A percentile compares a stretch with the other conserved stretches of the same genome.
phyloP scores from a whole-genome alignment of 2,113 vertebrate species.

The Mesocricetus auratus region DNA sequence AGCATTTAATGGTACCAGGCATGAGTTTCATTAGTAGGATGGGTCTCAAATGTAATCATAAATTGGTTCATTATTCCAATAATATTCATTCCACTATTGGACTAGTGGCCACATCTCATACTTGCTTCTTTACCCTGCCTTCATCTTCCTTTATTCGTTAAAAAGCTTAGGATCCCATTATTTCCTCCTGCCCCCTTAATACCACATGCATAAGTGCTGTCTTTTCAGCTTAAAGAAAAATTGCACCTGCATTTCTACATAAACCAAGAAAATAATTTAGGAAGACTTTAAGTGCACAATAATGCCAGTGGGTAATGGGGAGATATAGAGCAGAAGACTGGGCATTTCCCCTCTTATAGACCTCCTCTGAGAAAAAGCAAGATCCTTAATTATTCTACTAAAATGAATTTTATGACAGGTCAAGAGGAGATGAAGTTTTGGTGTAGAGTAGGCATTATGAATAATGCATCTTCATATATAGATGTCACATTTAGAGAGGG shows the following conservation, averaged over 20 bases:
- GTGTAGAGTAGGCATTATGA: background rate
- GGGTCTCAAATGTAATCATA: background rate
- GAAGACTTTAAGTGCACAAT: too few species aligned
- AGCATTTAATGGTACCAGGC: background rate
- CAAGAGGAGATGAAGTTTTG: background rate
- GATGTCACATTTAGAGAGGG: background rate
- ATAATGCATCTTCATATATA: background rate
- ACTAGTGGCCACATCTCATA: background rate
- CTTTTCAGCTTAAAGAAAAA: background rate
- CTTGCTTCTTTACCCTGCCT: background rate
- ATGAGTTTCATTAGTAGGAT: background rate
- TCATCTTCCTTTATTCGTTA: background rate
- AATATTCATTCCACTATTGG: too few species aligned
- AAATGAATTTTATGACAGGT: background rate
- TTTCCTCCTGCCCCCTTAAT: background rate
- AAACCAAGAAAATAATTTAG: background rate
- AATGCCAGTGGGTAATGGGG: background rate
- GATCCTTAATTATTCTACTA: background rate
- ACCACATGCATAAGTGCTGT: too few species aligned
- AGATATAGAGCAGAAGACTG: background rate
- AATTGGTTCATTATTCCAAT: background rate
- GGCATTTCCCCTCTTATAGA: too few species aligned
- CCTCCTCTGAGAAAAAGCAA: background rate
- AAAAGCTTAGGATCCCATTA: background rate
- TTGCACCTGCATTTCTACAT: background rate